These are phyloP conservation scores for Aphyosemion australe DNA, from an alignment of 2,113 vertebrate species.

Conservation along the genomic window DNA sequence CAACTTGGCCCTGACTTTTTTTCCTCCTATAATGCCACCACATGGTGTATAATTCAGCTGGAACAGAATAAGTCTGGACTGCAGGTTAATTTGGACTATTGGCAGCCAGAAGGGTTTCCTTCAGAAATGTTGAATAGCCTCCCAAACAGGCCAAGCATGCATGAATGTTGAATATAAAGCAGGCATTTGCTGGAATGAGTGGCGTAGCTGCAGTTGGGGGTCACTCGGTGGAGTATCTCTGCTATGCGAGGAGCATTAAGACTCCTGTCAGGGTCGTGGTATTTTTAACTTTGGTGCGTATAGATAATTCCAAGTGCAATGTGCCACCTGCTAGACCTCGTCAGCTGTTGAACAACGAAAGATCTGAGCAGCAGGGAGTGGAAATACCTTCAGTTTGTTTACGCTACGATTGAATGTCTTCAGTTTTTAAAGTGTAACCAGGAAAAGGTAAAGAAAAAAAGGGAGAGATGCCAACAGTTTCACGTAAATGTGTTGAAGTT, in stretches of 20 bases:
- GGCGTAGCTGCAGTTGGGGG: conserved; percentile 24
- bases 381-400: conserved; percentile 9
- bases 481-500: conserved; percentile 10
- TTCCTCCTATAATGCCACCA: background rate
- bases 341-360: conserved; percentile 63
- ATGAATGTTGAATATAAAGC: conserved; percentile 31
- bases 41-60: conserved; percentile 8
- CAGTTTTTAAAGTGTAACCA: too few relatives aligned
- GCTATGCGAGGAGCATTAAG: conserved; percentile 54
- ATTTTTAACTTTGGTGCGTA: conserved; percentile 67
- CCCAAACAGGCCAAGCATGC: conserved; percentile 22
- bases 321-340: conserved; percentile 69
- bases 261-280: conserved; percentile 62
- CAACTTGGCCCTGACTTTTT: conserved; percentile 16
- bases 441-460: too few relatives aligned
- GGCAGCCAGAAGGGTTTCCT: conserved; percentile 12
- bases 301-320: conserved; percentile 28
- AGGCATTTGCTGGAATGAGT: conserved; percentile 31
- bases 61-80: conserved; percentile 27
- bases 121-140: conserved; percentile 35
- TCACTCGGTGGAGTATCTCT: conserved; percentile 46
- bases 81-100: conserved; percentile 52
- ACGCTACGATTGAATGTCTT: too few relatives aligned
- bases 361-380: conserved; percentile 9
- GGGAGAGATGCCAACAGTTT: background rate